phyloP scores from a whole-genome alignment of 2,113 vertebrate species.

The Larimichthys crocea region DNA sequence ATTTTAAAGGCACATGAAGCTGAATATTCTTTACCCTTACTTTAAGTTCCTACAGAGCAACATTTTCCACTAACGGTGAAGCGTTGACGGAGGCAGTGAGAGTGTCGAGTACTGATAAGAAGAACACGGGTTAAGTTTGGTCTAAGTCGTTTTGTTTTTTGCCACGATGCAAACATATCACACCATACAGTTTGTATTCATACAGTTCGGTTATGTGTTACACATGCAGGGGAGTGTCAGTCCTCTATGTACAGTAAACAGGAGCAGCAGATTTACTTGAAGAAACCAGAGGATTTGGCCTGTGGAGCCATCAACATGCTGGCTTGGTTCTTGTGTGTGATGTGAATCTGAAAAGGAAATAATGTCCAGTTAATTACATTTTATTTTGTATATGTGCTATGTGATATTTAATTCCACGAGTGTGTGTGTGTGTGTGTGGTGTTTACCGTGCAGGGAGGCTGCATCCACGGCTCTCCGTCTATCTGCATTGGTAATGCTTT shows the following conservation, averaged over 20 bases:
- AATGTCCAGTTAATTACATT: conserved; percentile 5
- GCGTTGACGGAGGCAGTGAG: conserved; percentile 36
- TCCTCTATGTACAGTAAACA: conserved; percentile 55
- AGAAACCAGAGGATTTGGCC: conserved; percentile 87
- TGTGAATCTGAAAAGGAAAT: conserved; percentile 86
- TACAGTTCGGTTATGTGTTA: conserved; percentile 51
- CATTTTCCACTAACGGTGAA: conserved; percentile 41
- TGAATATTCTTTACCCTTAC: conserved; percentile 31
- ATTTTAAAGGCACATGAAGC: conserved; percentile 75
- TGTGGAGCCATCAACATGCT: conserved; percentile 90
- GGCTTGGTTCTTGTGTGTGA: conserved; percentile 94
- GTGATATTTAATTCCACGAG: neutral
- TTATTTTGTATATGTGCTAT: neutral
- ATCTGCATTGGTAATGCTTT: conserved; percentile 96
- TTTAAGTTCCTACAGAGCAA: conserved; percentile 53
- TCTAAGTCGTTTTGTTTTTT: conserved; percentile 38
- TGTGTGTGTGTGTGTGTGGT: neutral
- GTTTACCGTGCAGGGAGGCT: conserved; percentile 92
- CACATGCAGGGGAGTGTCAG: conserved; percentile 52
- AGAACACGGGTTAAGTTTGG: conserved; percentile 62
- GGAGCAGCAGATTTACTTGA: conserved; percentile 77
- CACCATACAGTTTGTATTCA: conserved; percentile 41
- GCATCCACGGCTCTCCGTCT: conserved; percentile 96
- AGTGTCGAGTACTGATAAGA: conserved; percentile 49
- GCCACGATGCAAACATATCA: conserved; percentile 57